Conservation (phyloP, 2,113 vertebrate genomes). For the Notothenia rossii region DNA sequence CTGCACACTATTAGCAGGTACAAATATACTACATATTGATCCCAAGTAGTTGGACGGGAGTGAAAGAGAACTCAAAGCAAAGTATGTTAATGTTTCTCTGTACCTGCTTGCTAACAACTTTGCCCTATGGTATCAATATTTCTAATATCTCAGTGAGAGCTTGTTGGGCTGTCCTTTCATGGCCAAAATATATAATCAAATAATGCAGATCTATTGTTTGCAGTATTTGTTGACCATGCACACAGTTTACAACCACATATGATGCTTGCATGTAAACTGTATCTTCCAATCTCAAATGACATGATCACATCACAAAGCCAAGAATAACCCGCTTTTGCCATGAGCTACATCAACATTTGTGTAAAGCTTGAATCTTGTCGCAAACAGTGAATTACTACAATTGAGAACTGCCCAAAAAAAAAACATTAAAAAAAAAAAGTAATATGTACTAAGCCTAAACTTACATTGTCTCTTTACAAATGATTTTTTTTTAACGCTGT, state of each 20-base stretch:
- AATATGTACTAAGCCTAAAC: too few species aligned
- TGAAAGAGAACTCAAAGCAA: not conserved
- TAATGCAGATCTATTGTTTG: not conserved
- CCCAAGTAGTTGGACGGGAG: not conserved
- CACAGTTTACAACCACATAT: not conserved
- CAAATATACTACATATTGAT: not conserved
- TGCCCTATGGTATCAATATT: too few species aligned
- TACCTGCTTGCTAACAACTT: not conserved
- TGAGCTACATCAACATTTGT: too few species aligned
- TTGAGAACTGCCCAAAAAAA: not conserved
- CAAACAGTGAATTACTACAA: slow-evolving; percentile 1
- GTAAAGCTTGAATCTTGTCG: not conserved
- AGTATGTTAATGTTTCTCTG: not conserved
- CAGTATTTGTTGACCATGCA: not conserved
- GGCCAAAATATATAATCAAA: not conserved
- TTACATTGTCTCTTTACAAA: not conserved
- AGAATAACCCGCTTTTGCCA: not conserved
- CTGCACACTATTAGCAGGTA: too few species aligned
- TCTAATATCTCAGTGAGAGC: not conserved
- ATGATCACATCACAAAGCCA: not conserved
- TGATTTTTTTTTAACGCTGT: not conserved
- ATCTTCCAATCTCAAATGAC: not conserved
- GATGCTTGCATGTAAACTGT: not conserved
- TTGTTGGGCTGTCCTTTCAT: not conserved
- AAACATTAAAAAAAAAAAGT: not conserved